These are phyloP conservation scores for Oxyteleia sp. DNA, from an alignment of 2,888 invertebrate genomes.

Conservation along the genomic window DNA sequence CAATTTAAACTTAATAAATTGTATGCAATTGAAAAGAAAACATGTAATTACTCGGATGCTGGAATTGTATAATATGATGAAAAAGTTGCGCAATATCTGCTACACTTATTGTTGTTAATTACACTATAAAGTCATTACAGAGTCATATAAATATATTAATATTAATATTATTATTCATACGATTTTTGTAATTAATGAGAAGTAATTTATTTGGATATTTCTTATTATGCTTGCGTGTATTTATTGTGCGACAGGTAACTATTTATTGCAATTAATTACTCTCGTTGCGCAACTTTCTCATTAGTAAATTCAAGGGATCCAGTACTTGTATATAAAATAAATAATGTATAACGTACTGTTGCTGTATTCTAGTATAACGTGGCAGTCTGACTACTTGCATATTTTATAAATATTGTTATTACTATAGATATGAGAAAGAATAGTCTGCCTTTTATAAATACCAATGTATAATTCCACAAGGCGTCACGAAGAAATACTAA, in stretches of 20 bases:
- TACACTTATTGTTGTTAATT: constrained; percentile 1
- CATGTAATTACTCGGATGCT: constrained; percentile 7
- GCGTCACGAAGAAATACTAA: constrained; percentile 12
- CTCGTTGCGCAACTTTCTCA: constrained; percentile 41
- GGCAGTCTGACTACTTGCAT: constrained; percentile 44
- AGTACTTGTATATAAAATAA: constrained; percentile 47
- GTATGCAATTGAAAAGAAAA: not conserved
- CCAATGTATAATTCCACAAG: constrained; percentile 28
- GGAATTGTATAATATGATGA: constrained; percentile 5
- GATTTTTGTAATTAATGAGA: too few species aligned
- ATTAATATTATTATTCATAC: too few species aligned
- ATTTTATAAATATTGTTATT: constrained; percentile 59
- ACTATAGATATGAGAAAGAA: constrained; percentile 38
- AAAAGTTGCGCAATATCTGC: constrained; percentile 19
- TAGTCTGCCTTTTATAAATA: constrained; percentile 54
- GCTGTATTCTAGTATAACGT: constrained; percentile 26
- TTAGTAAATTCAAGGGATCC: constrained; percentile 5
- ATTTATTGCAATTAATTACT: constrained; percentile 15
- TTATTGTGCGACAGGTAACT: constrained; percentile 18
- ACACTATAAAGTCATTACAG: too few species aligned
- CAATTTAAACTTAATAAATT: not conserved
- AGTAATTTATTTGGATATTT: too few species aligned
- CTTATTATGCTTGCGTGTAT: constrained; percentile 17
- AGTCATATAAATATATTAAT: too few species aligned
- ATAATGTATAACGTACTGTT: constrained; percentile 39